A percentile compares a stretch with the other conserved stretches of the same genome.
phyloP scores from a whole-genome alignment of 2,113 vertebrate genomes.

The Myrmecobius fasciatus region DNA sequence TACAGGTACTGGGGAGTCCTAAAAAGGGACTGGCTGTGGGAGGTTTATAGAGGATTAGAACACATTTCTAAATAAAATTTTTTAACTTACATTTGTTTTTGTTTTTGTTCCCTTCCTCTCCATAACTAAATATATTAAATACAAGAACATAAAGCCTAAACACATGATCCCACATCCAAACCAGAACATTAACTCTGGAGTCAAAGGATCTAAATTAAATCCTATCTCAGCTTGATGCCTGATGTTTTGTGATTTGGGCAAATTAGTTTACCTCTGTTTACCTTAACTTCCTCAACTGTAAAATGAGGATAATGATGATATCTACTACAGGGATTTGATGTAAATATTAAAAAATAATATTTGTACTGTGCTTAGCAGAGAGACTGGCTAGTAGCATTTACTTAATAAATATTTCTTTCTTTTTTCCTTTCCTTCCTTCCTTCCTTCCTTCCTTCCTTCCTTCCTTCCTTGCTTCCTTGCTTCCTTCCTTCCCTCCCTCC shows the following conservation, averaged over 20 bases:
- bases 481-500: no score
- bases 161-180: neutral
- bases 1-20: neutral
- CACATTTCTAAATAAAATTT: neutral
- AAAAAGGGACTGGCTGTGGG: neutral
- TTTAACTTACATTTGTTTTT: neutral
- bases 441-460: no score
- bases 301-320: neutral
- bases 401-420: neutral
- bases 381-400: neutral
- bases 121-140: neutral
- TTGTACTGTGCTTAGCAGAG: neutral
- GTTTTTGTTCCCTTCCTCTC: neutral
- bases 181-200: neutral
- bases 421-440: no score
- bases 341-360: neutral
- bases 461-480: no score
- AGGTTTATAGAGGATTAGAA: neutral
- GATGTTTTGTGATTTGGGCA: neutral
- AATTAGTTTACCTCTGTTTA: neutral
- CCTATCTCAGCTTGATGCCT: neutral
- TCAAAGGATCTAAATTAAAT: neutral
- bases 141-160: neutral
- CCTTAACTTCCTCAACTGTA: no score
- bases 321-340: neutral